phyloP scores from a whole-genome alignment of 1,140 invertebrate species.

The Pseudomyrmex cubaensis region DNA sequence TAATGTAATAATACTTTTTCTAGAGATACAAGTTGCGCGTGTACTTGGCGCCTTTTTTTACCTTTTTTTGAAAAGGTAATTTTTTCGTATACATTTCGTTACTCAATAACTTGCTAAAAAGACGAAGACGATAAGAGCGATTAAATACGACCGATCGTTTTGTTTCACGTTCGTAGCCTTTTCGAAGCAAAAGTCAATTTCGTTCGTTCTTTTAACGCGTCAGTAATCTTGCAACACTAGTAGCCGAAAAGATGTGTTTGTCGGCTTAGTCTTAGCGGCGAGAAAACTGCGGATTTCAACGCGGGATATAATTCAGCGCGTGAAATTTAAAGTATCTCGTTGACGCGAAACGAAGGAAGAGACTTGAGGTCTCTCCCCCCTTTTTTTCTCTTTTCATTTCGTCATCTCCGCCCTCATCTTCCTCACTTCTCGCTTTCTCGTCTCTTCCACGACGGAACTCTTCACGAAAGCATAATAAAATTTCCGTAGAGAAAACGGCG shows the following conservation, averaged over 20 bases:
- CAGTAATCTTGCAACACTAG: constrained; percentile 38
- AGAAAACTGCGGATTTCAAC: constrained; percentile 20
- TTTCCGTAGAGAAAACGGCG: constrained; percentile 71
- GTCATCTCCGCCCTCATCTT: constrained; percentile 10
- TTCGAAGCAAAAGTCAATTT: not conserved
- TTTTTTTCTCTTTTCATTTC: constrained; percentile 12
- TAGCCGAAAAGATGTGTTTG: constrained; percentile 39
- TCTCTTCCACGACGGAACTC: constrained; percentile 12
- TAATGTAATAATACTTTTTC: too few relatives aligned
- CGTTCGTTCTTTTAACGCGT: constrained; percentile 54
- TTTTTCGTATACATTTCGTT: constrained; percentile 19
- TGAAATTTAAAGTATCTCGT: constrained; percentile 55
- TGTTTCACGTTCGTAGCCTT: not conserved
- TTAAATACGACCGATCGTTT: constrained; percentile 27
- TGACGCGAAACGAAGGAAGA: constrained; percentile 3
- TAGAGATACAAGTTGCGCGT: too few relatives aligned
- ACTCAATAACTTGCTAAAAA: not conserved
- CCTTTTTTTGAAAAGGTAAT: too few relatives aligned
- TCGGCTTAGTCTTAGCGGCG: constrained; percentile 46
- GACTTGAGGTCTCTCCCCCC: not conserved
- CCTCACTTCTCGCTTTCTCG: constrained; percentile 50
- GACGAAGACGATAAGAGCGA: not conserved
- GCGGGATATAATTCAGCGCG: constrained; percentile 55
- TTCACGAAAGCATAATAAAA: constrained; percentile 74
- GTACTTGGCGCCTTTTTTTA: too few relatives aligned